Base-by-base conservation (phyloP, 2,797 vertebrate species). In the Hoplostethus atlanticus region DNA sequence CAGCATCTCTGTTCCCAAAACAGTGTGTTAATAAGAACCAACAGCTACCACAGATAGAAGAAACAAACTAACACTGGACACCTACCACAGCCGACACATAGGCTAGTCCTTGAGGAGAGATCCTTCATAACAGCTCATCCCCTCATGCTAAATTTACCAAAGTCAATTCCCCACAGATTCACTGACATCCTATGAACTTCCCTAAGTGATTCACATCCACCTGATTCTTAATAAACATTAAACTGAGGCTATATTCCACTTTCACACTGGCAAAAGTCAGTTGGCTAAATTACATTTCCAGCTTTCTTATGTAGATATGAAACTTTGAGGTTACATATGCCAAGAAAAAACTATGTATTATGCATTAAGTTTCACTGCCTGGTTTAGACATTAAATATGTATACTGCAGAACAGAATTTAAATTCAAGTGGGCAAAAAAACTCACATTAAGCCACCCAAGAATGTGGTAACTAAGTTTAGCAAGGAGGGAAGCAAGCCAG, bases 341-440 rank as follows among this genome's bases (percentile, higher is more conserved):
- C 71, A 72, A 73, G 67, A 80, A 79, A 90, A 87, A 65, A 80
- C 53, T 9, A 89, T 92, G 87, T 72, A 88, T 92, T 84, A 90
- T 91, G 87, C 87, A 94, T 91, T 61, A 73, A 11, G 44, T 85
- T 91, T 87, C 83, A 81, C 77, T 76, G 65, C 68, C 65, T 89
- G 79, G 84, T 91, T 92, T 87, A 90, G 76, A 84, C 81, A 90
- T 93, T 84, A 90, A 92, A 91, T 89, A 89, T 92, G 89, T 71
- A 90, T 78, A 75, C 53, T 30, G 67, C 72, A 64, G 68, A 72
- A 69, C 63, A 75, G 71, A 80, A 74, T 85, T 75, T 70, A 38
- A 83, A 81, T 85, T 84, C 36, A 74, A 83, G 40, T 3, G 61
- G 16, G 34, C 15, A 44, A 69, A 76, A 71, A 78, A 85, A 78